These are phyloP conservation scores for Chymomyza fuscimana DNA, from an alignment of 2,888 invertebrate genomes.

Conservation along the genomic window DNA sequence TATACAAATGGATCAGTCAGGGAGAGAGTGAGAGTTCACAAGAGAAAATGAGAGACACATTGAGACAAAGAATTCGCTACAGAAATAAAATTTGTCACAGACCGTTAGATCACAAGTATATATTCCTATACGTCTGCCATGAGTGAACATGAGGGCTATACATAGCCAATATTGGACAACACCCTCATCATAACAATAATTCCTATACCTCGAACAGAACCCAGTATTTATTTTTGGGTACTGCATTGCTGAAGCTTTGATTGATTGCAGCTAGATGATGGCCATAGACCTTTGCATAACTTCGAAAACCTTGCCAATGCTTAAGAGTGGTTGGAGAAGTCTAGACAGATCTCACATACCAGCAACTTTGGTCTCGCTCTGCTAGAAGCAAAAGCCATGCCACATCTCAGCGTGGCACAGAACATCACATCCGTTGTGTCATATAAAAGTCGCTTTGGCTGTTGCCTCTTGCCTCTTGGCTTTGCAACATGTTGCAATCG, in stretches of 20 bases:
- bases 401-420: not conserved
- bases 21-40: not conserved
- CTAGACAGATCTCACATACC: constrained; percentile 28
- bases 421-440: constrained; percentile 12
- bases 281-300: constrained; percentile 24
- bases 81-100: constrained; percentile 73
- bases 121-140: constrained; percentile 6
- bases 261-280: constrained; percentile 48
- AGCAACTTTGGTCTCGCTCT: constrained; percentile 6
- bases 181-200: not conserved
- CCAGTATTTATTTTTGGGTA: not conserved
- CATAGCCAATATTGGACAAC: constrained; percentile 46
- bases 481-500: constrained; percentile 2
- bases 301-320: constrained; percentile 25
- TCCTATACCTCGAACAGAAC: not conserved
- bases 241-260: constrained; percentile 63
- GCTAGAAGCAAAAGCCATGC: not conserved
- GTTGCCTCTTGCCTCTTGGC: constrained; percentile 1
- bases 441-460: not conserved
- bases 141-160: constrained; percentile 36
- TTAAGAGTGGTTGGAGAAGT: constrained; percentile 39
- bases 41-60: not conserved
- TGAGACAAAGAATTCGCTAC: constrained; percentile 54
- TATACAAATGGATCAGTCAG: not conserved
- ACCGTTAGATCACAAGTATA: constrained; percentile 65